Percentiles rank a stretch among this genome's conserved stretches.
phyloP scores from a whole-genome alignment of 2,113 vertebrate genomes.

The Pseudois nayaur region DNA sequence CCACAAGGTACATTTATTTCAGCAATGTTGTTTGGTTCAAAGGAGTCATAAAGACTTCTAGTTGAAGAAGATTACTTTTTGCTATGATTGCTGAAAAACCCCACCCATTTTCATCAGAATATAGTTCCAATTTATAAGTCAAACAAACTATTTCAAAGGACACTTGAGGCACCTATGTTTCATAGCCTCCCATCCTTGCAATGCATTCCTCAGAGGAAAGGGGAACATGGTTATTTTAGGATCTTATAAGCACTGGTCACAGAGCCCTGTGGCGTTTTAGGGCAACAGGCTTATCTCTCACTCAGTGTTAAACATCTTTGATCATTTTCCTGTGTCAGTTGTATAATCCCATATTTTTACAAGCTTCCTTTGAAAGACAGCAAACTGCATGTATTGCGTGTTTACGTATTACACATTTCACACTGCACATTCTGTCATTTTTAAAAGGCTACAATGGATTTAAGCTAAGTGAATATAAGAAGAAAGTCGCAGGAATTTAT shows the following conservation, averaged over 20 bases:
- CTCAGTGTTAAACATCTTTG: not conserved
- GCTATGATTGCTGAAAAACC: not conserved
- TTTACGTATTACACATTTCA: not conserved
- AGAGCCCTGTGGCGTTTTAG: not conserved
- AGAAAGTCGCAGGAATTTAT: conserved; percentile 8
- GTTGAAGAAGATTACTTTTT: not conserved
- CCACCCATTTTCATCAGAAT: not conserved
- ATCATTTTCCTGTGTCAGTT: not conserved
- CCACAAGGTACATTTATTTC: not conserved
- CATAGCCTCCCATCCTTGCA: not conserved
- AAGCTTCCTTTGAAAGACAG: not conserved
- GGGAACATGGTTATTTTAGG: not conserved
- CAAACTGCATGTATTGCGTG: not conserved
- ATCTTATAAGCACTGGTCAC: not conserved
- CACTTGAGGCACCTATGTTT: not conserved
- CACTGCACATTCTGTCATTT: not conserved
- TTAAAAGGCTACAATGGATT: not conserved
- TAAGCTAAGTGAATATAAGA: not conserved
- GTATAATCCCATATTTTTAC: not conserved
- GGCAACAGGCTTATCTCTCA: not conserved
- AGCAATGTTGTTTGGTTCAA: not conserved
- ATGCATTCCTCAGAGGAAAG: not conserved
- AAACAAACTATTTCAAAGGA: not conserved
- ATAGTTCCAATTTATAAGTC: not conserved
- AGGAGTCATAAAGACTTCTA: not conserved